Evolutionary conservation across 2,888 invertebrate species (phyloP).

Genomic region (Caenorhabditis sp.): DNA sequence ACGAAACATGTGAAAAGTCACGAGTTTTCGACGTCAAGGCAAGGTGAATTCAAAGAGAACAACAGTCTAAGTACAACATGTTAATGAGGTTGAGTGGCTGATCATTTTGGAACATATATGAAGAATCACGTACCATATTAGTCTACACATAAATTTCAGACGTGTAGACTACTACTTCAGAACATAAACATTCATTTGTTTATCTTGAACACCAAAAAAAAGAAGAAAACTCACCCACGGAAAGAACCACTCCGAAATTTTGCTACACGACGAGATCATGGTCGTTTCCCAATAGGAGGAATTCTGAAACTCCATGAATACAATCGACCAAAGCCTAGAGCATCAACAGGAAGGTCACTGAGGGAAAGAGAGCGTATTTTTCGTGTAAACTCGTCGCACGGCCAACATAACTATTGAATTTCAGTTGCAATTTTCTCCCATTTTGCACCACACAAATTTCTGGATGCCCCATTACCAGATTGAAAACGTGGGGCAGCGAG

Average conservation of each 20-base stretch:
- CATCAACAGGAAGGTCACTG: slow-evolving; percentile 15
- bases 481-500: slow-evolving; percentile 32
- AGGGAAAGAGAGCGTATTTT: background rate
- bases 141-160: background rate
- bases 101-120: background rate
- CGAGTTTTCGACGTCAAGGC: slow-evolving; percentile 3
- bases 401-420: slow-evolving; percentile 30
- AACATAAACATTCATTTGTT: slow-evolving; percentile 13
- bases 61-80: background rate
- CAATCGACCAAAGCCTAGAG: background rate
- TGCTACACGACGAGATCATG: slow-evolving; percentile 8
- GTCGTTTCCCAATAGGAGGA: background rate
- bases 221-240: slow-evolving; percentile 23
- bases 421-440: background rate
- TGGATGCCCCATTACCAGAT: slow-evolving; percentile 51
- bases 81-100: background rate
- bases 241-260: slow-evolving; percentile 31
- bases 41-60: slow-evolving; percentile 16
- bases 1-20: slow-evolving; percentile 25
- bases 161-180: background rate
- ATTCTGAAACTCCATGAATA: slow-evolving; percentile 7
- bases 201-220: background rate
- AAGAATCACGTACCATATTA: no score
- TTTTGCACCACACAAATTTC: slow-evolving; percentile 31
- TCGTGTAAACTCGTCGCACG: background rate